Conservation (phyloP, 2,888 invertebrate species). For the Eupeodes latifasciatus region DNA sequence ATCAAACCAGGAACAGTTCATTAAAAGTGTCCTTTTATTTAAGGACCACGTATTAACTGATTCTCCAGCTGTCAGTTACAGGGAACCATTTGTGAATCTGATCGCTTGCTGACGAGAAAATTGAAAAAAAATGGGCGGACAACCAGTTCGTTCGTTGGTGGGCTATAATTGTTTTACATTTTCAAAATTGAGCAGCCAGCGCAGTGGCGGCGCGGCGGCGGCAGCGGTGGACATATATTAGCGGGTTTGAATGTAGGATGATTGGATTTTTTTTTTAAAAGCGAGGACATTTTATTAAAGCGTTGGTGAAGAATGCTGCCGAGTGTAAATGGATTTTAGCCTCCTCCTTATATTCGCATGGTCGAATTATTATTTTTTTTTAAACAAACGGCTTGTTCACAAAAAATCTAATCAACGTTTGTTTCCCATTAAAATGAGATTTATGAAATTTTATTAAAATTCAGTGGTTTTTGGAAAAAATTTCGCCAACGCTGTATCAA, state of each 20-base stretch:
- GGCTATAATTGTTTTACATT: slow-evolving; percentile 59
- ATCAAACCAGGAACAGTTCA: slow-evolving; percentile 41
- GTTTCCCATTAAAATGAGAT: neutral
- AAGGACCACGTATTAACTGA: slow-evolving; percentile 65
- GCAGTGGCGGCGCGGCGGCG: too few relatives aligned
- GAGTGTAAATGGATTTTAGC: neutral
- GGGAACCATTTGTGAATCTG: slow-evolving; percentile 64
- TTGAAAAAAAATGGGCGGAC: slow-evolving; percentile 72
- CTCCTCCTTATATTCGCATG: too few relatives aligned
- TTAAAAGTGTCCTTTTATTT: slow-evolving; percentile 60
- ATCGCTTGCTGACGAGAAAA: slow-evolving; percentile 63
- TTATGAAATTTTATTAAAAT: too few relatives aligned
- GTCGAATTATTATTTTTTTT: too few relatives aligned
- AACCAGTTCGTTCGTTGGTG: slow-evolving; percentile 28
- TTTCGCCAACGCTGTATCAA: too few relatives aligned
- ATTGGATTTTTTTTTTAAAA: slow-evolving; percentile 44
- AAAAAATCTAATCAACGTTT: neutral
- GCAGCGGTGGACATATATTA: neutral
- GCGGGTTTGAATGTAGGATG: slow-evolving; percentile 26
- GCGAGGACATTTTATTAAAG: neutral
- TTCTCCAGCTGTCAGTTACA: slow-evolving; percentile 67
- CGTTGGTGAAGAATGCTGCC: neutral
- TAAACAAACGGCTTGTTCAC: neutral
- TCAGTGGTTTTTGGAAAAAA: too few relatives aligned
- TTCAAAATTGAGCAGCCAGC: neutral